Evolutionary conservation across 1,140 invertebrate genomes (phyloP).

Genomic region (Lasioglossum baleicum): DNA sequence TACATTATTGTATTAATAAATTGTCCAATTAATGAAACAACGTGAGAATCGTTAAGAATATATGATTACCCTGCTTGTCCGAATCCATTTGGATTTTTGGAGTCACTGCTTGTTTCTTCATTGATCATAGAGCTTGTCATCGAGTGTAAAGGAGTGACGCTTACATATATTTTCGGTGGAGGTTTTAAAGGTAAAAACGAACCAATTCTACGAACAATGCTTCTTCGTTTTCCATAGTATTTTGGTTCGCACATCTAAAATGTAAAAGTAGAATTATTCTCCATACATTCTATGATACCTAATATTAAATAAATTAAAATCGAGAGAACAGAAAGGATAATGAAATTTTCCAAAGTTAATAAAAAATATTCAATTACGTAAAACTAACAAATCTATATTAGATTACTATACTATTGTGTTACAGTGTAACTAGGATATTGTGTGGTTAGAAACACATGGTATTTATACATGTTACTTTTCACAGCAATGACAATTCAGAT

Average conservation of each 20-base stretch:
- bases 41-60: slow-evolving; percentile 8
- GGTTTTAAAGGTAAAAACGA: slow-evolving; percentile 77
- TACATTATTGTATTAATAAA: slow-evolving; percentile 26
- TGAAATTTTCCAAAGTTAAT: background rate
- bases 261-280: slow-evolving; percentile 19
- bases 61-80: slow-evolving; percentile 66
- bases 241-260: slow-evolving; percentile 70
- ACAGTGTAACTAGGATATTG: background rate
- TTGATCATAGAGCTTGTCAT: slow-evolving; percentile 80
- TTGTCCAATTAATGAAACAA: background rate
- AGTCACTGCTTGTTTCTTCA: slow-evolving; percentile 70
- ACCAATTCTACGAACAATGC: slow-evolving; percentile 76
- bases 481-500: background rate
- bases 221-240: slow-evolving; percentile 76
- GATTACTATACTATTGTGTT: too few species aligned
- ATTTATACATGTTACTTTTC: slow-evolving; percentile 10
- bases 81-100: slow-evolving; percentile 66
- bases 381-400: too few species aligned
- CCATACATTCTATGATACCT: slow-evolving; percentile 6
- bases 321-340: background rate
- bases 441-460: slow-evolving; percentile 40
- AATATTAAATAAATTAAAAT: background rate
- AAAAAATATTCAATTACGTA: background rate
- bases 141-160: slow-evolving; percentile 78
- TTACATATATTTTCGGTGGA: slow-evolving; percentile 78